phyloP scores from a whole-genome alignment of 2,888 invertebrate species.

The Phalera bucephala region DNA sequence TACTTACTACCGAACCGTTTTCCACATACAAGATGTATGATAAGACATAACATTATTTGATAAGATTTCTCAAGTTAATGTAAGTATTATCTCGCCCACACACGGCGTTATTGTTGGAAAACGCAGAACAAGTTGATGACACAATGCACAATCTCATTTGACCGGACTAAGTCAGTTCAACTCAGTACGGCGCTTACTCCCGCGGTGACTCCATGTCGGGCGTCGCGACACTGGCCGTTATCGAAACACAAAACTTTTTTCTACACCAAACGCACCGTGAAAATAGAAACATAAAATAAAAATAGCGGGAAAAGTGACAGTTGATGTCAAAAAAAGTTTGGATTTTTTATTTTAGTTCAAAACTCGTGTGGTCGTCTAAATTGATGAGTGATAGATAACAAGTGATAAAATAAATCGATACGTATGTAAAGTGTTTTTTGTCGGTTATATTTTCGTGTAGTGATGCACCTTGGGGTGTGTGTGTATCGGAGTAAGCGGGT shows the following conservation, averaged over 20 bases:
- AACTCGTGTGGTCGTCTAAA: conserved; percentile 22
- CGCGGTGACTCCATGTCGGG: conserved; percentile 53
- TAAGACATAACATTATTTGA: too few relatives aligned
- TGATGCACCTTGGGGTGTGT: conserved; percentile 63
- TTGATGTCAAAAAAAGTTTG: conserved; percentile 7
- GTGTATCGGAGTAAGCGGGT: conserved; percentile 61
- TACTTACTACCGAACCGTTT: too few relatives aligned
- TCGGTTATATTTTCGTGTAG: conserved; percentile 49
- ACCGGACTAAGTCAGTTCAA: conserved; percentile 46
- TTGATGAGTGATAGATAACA: conserved; percentile 39
- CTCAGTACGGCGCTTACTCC: conserved; percentile 66
- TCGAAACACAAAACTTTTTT: conserved; percentile 48
- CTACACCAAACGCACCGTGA: conserved; percentile 17
- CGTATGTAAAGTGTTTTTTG: conserved; percentile 41
- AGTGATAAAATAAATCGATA: conserved; percentile 61
- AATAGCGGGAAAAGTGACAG: conserved; percentile 32
- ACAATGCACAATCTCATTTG: conserved; percentile 60
- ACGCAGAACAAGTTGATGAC: conserved; percentile 47
- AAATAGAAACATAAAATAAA: conserved; percentile 7
- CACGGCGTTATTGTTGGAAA: conserved; percentile 45
- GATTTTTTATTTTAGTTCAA: too few relatives aligned
- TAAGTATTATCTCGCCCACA: conserved; percentile 24
- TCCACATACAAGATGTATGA: too few relatives aligned
- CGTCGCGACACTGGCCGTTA: conserved; percentile 41
- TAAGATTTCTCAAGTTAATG: too few relatives aligned